Evolutionary conservation across 2,797 vertebrate species (phyloP), one percentile per base, ranked within the genome.

Genomic region (Myotis daubentonii): DNA sequence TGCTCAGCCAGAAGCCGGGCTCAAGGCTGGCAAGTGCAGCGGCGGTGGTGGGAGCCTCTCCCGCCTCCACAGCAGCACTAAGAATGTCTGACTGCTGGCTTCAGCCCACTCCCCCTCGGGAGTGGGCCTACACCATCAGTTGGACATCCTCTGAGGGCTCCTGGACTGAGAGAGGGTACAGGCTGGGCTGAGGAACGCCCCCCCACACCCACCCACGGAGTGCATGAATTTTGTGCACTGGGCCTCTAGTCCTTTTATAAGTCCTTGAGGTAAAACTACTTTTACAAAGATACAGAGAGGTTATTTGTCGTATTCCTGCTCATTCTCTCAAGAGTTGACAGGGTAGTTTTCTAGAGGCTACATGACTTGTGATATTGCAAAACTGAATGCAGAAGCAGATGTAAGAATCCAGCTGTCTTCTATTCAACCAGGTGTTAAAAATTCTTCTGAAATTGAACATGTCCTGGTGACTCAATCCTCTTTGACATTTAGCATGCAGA

Each of bases 381-480:
- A 72, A 79, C 16, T 87, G 76, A 82, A 60, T 36, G 30, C 22
- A 44, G 51, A 86, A 66, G 68, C 38, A 91, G 36, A 22, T 79
- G 22, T 6, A 72, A 80, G 33, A 88, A 75, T 55, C 57, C 57
- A 53, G 5, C 2, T 87, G 10, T 65, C 75, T 55, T 92, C 60
- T 70, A 12, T 62, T 71, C 53, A 74, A 55, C 1, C 55, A 76
- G 49, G 49, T 79, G 36, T n/a, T 66, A 36, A 66, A 81, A 49
- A 70, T 71, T 83, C 85, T 83, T 89, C 41, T 84, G 53, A 79
- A 47, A 65, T 82, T 57, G 70, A 78, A 25, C 8, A 20, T 55
- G 23, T 65, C 44, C 62, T 79, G 19, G 11, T 79, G 70, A 71
- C 62, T 83, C 8, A 41, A 47, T 36, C 51, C 55, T 22, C 6